Conservation (phyloP, 2,888 invertebrate species). For the Xanthia togata region DNA sequence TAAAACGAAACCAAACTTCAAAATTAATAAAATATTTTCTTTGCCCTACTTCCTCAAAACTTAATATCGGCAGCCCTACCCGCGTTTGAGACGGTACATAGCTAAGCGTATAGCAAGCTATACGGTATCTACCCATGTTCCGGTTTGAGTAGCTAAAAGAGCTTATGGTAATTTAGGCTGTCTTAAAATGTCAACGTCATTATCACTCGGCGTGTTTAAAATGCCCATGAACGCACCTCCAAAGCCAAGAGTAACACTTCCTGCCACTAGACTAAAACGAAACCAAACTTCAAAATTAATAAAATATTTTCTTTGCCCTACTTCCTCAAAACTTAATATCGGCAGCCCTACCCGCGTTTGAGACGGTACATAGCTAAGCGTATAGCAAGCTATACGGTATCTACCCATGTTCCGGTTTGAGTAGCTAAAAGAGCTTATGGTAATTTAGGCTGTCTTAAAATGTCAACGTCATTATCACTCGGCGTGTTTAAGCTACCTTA, state of each 20-base stretch:
- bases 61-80: conserved; percentile 50
- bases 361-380: conserved; percentile 36
- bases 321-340: conserved; percentile 26
- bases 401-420: conserved; percentile 49
- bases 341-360: conserved; percentile 52
- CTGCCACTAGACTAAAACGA: neutral
- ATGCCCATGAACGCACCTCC: neutral
- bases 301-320: neutral
- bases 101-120: conserved; percentile 34
- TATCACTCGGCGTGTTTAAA: conserved; percentile 39
- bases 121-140: conserved; percentile 45
- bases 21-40: neutral
- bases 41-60: conserved; percentile 20
- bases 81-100: conserved; percentile 30
- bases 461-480: conserved; percentile 53
- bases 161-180: conserved; percentile 62
- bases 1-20: neutral
- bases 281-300: neutral
- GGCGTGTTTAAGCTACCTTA: conserved; percentile 40
- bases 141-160: conserved; percentile 56
- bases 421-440: conserved; percentile 63
- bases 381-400: conserved; percentile 29
- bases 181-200: conserved; percentile 61
- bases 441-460: conserved; percentile 59
- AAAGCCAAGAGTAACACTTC: neutral